Percentiles rank a stretch among this genome's conserved stretches.
phyloP scores from a whole-genome alignment of 1,140 invertebrate species.

The Dryas iulia region DNA sequence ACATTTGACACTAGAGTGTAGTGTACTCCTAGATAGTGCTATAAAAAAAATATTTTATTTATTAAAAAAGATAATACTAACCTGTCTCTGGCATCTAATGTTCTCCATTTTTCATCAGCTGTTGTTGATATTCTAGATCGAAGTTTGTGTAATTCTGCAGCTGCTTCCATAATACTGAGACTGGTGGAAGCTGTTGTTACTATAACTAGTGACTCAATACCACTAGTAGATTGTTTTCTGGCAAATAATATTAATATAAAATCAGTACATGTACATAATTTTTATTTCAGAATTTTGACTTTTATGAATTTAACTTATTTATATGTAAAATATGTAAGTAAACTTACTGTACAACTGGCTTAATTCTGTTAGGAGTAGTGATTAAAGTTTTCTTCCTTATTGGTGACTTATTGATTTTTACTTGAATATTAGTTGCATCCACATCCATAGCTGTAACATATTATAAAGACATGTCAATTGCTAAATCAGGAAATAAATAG shows the following conservation, averaged over 20 bases:
- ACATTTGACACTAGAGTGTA: no score
- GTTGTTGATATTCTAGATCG: slow-evolving; percentile 52
- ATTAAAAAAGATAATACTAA: slow-evolving; percentile 24
- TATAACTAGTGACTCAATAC: slow-evolving; percentile 48
- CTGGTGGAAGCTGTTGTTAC: slow-evolving; percentile 48
- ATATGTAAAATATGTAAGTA: background rate
- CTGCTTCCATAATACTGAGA: slow-evolving; percentile 58
- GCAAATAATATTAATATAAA: slow-evolving; percentile 12
- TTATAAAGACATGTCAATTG: no score
- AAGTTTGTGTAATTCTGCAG: slow-evolving; percentile 59
- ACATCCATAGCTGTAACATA: slow-evolving; percentile 58
- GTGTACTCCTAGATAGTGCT: no score
- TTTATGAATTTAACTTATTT: slow-evolving; percentile 12
- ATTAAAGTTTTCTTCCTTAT: slow-evolving; percentile 28
- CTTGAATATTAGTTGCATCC: slow-evolving; percentile 30
- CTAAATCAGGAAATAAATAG: no score
- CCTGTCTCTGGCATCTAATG: slow-evolving; percentile 68
- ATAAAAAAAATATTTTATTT: no score
- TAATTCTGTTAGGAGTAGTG: slow-evolving; percentile 18
- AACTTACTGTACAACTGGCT: slow-evolving; percentile 24
- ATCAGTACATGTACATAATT: background rate
- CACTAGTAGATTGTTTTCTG: slow-evolving; percentile 42
- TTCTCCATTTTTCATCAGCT: slow-evolving; percentile 69
- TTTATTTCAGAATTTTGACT: slow-evolving; percentile 2
- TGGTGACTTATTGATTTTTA: slow-evolving; percentile 30